A percentile compares a stretch with the other conserved stretches of the same genome.
phyloP scores from a whole-genome alignment of 2,888 invertebrate genomes.

The Papilio elwesi region DNA sequence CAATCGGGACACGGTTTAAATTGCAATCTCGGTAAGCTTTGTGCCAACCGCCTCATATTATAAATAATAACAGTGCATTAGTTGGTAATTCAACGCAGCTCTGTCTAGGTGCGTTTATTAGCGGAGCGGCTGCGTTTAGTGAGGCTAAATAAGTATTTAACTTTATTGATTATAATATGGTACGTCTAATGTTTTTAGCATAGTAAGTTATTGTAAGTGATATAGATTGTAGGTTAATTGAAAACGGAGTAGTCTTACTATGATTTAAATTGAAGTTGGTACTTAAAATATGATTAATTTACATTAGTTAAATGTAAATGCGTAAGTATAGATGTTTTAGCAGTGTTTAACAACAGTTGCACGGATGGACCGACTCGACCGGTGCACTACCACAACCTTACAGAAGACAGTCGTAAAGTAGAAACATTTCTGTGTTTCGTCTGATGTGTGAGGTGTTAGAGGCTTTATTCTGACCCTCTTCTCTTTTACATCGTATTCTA shows the following conservation, averaged over 20 bases:
- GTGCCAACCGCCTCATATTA: constrained; percentile 45
- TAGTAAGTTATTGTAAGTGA: background rate
- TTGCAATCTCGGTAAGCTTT: constrained; percentile 49
- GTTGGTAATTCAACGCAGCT: constrained; percentile 44
- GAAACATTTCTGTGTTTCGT: no score
- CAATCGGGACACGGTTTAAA: constrained; percentile 47
- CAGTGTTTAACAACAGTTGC: no score
- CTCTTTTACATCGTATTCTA: no score
- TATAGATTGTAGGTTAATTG: background rate
- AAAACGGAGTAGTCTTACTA: background rate
- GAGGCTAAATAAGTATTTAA: background rate
- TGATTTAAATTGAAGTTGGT: background rate
- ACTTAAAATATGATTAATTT: no score
- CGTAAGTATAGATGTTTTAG: no score
- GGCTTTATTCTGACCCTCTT: no score
- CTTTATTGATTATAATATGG: constrained; percentile 14
- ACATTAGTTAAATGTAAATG: no score
- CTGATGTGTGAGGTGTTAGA: no score
- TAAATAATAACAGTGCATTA: constrained; percentile 47
- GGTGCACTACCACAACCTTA: no score
- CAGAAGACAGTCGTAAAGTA: no score
- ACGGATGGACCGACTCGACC: no score
- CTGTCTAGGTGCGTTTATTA: constrained; percentile 1
- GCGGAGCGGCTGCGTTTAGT: no score
- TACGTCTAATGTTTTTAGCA: background rate